These are phyloP conservation scores for Temnothorax unifasciatus DNA, from an alignment of 2,888 invertebrate species.

Conservation along the genomic window DNA sequence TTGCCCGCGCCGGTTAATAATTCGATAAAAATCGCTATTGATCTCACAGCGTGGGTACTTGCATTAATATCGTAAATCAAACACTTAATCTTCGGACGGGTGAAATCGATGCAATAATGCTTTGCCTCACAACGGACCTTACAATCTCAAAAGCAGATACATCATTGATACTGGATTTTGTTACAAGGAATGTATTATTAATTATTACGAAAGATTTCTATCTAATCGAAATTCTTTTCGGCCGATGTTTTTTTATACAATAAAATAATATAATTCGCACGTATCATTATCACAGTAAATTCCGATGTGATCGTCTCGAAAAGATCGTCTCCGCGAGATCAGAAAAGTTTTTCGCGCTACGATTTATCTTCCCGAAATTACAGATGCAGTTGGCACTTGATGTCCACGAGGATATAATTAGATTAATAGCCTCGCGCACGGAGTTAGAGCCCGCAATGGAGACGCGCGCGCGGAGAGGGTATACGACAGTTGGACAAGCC, in stretches of 20 bases:
- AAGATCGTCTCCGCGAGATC: not conserved
- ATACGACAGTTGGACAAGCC: slow-evolving; percentile 70
- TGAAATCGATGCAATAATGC: slow-evolving; percentile 45
- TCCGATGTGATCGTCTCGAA: not conserved
- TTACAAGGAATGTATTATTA: not conserved
- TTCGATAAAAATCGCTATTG: slow-evolving; percentile 50
- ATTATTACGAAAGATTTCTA: not conserved
- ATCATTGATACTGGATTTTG: slow-evolving; percentile 12
- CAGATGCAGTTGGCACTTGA: slow-evolving; percentile 38
- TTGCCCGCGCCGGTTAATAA: slow-evolving; percentile 22
- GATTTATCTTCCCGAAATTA: slow-evolving; percentile 43
- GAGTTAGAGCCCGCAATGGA: slow-evolving; percentile 47
- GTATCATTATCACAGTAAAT: not conserved
- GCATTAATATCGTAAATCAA: slow-evolving; percentile 51
- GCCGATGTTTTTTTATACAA: not conserved
- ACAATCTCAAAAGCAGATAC: slow-evolving; percentile 24
- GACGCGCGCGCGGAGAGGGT: slow-evolving; percentile 48
- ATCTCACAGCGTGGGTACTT: slow-evolving; percentile 29
- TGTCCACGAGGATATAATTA: slow-evolving; percentile 60
- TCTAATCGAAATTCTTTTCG: slow-evolving; percentile 18
- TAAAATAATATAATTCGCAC: not conserved
- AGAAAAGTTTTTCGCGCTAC: slow-evolving; percentile 21
- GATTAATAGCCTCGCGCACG: slow-evolving; percentile 73
- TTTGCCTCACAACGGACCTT: slow-evolving; percentile 6
- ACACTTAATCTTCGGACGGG: slow-evolving; percentile 34